These are phyloP conservation scores for Eupristina koningsbergeri DNA, from an alignment of 1,140 invertebrate genomes.

Conservation along the genomic window DNA sequence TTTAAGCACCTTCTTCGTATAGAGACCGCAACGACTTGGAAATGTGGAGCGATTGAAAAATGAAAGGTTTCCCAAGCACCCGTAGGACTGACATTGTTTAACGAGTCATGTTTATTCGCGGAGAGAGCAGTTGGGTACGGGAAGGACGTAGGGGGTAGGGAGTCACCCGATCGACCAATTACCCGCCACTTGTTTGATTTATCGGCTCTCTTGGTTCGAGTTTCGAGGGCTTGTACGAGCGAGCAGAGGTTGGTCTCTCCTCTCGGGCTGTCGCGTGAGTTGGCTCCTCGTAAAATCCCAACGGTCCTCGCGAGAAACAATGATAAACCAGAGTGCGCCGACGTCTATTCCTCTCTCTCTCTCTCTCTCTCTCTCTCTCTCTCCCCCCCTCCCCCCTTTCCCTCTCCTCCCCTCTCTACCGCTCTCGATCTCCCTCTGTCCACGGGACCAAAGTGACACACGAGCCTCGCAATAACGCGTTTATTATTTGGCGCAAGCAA, in stretches of 20 bases:
- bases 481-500: not conserved
- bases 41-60: conserved; percentile 11
- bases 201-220: conserved; percentile 43
- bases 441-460: not conserved
- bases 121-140: not conserved
- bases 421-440: not conserved
- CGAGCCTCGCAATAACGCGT: not conserved
- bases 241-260: conserved; percentile 2
- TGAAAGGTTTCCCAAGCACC: conserved; percentile 7
- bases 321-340: conserved; percentile 38
- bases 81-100: conserved; percentile 33
- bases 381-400: not conserved
- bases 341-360: not conserved
- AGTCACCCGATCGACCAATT: conserved; percentile 47
- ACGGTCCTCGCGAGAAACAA: conserved; percentile 37
- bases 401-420: no score
- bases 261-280: conserved; percentile 15
- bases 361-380: not conserved
- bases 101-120: conserved; percentile 43
- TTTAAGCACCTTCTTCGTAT: no score
- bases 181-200: conserved; percentile 50
- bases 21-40: not conserved
- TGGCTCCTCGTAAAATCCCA: conserved; percentile 48
- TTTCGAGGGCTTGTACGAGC: conserved; percentile 22
- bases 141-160: not conserved